Evolutionary conservation across 2,888 invertebrate genomes (phyloP).

Genomic region (Idaea dimidiata): DNA sequence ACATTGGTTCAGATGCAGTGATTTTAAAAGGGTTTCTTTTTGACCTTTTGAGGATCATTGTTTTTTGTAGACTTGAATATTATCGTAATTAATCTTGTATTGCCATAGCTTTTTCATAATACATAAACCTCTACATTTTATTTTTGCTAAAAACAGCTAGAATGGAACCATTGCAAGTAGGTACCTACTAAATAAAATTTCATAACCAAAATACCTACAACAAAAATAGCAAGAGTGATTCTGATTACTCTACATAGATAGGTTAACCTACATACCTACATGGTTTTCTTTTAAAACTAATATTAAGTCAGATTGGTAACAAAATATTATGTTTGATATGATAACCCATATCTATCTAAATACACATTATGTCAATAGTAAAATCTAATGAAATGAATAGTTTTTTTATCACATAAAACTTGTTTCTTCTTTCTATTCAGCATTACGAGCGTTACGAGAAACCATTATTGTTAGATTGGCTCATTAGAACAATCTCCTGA

Average conservation of each 20-base stretch:
- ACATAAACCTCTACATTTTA: background rate
- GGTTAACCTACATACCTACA: background rate
- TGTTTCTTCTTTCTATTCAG: constrained; percentile 9
- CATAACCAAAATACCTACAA: background rate
- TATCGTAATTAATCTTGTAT: no score
- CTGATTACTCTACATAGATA: no score
- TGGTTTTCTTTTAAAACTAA: background rate
- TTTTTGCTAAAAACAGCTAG: background rate
- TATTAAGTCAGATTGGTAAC: background rate
- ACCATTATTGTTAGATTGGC: constrained; percentile 50
- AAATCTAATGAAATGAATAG: background rate
- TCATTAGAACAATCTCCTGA: constrained; percentile 64
- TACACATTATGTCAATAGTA: background rate
- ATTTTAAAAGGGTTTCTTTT: no score
- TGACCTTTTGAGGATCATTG: no score
- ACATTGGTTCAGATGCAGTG: no score
- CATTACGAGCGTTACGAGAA: constrained; percentile 47
- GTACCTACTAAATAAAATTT: background rate
- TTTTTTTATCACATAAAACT: constrained; percentile 35
- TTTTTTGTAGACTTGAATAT: no score
- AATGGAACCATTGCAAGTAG: background rate
- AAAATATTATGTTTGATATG: background rate
- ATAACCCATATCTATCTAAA: background rate
- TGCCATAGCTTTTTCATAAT: no score
- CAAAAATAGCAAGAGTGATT: background rate